phyloP scores from a whole-genome alignment of 2,888 invertebrate genomes.

The Lucinisca nassula region DNA sequence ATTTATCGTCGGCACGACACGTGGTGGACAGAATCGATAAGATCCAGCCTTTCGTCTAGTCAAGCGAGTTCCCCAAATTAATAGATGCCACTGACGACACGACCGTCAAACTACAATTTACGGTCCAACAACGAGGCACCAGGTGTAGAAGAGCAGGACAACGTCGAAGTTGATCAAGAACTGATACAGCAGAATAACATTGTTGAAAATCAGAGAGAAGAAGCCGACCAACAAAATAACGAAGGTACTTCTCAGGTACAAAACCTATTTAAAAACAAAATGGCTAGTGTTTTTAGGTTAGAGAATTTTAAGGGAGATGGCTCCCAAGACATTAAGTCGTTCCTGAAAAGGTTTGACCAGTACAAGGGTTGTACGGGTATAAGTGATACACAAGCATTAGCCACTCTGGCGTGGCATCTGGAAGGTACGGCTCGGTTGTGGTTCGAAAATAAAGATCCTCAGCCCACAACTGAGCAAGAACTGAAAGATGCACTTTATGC shows the following conservation, averaged over 20 bases:
- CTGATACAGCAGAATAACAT: neutral
- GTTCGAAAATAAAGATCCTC: neutral
- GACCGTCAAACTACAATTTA: neutral
- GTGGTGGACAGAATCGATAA: neutral
- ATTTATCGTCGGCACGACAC: neutral
- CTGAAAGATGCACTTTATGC: neutral
- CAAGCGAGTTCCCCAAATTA: neutral
- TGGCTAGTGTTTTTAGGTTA: neutral
- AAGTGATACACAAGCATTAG: constrained; percentile 7
- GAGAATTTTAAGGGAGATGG: constrained; percentile 18
- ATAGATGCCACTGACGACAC: neutral
- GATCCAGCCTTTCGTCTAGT: neutral
- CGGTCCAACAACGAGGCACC: neutral
- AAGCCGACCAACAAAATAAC: neutral
- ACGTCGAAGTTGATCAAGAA: neutral
- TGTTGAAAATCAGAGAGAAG: neutral
- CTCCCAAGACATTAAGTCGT: neutral
- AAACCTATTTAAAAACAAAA: neutral
- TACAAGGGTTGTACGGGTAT: constrained; percentile 14
- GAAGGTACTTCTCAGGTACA: neutral
- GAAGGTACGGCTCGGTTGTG: constrained; percentile 14
- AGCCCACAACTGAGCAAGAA: neutral
- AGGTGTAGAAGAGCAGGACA: neutral
- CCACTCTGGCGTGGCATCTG: constrained; percentile 15
- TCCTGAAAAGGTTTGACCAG: constrained; percentile 14